Base-by-base conservation (phyloP, 1,140 invertebrate genomes). In the Drosophila bocqueti region DNA sequence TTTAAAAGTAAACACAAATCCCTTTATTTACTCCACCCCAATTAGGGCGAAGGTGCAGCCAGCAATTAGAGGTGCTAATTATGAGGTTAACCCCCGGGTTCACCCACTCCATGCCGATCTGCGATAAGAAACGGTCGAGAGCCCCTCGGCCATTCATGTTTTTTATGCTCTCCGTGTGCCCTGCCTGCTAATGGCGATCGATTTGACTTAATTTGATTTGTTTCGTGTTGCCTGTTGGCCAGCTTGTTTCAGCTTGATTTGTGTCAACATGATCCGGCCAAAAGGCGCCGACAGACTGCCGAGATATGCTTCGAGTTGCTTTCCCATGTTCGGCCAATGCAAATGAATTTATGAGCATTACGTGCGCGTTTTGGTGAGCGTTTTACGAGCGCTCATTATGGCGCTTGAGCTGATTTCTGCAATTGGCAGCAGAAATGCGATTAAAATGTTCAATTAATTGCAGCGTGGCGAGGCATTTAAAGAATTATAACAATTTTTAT, bases 41-140 rank as follows among this genome's bases (percentile, higher is more conserved):
- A 89, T 87, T 78, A 74, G 76, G 34, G 52, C 55, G 49, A 31
- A 52, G 49, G 49, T 55, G 40, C 74, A 60, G n/a, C 18, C 54
- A 58, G 83, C 82, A 81, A 87, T 87, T 87, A 81, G 67, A 73
- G 67, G 64, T 76, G 78, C 60, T 89, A 89, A 89, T 89, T 89
- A 90, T 72, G 40, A 50, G 77, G 66, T 75, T 64, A 54, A 38
- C 24, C 26, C 60, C 16, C 29, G 54, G 61, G 68, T 75, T 75
- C 74, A 67, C 45, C 40, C 67, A 82, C 52, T 79, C 81, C 38
- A 73, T 29, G 16, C 34, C 45, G 55, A 60, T 72, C 43, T 16
- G n/a, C 29, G 71, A 74, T 74, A 74, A 50, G 52, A 31, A 57
- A n/a, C 16, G 36, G 21, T 16, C 31, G 7, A 62, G 58, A 40